A percentile compares a stretch with the other conserved stretches of the same genome.
These are phyloP conservation scores for Danaus melanippus DNA, from an alignment of 1,140 invertebrate genomes.

Conservation along the genomic window DNA sequence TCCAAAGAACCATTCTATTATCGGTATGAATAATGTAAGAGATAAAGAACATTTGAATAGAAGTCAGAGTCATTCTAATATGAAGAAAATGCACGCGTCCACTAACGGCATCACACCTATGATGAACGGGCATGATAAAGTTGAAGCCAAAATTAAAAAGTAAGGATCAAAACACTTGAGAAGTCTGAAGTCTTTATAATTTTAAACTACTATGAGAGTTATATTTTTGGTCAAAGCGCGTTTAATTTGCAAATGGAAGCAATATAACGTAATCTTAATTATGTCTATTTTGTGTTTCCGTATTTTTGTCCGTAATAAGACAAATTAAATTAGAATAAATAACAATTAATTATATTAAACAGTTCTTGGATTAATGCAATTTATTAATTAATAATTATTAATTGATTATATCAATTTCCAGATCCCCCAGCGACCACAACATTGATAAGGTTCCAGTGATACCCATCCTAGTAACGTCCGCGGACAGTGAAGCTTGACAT, in stretches of 20 bases:
- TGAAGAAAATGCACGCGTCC: constrained; percentile 53
- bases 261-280: too few relatives aligned
- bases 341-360: too few relatives aligned
- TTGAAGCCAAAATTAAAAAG: constrained; percentile 54
- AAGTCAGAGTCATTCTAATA: constrained; percentile 59
- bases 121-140: constrained; percentile 40
- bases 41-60: constrained; percentile 46
- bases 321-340: too few relatives aligned
- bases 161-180: constrained; percentile 25
- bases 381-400: too few relatives aligned
- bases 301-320: too few relatives aligned
- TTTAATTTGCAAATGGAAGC: too few relatives aligned
- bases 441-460: constrained; percentile 40
- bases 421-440: constrained; percentile 55
- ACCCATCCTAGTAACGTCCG: constrained; percentile 59
- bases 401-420: constrained; percentile 23
- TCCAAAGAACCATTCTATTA: constrained; percentile 32
- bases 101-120: constrained; percentile 50
- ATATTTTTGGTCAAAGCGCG: too few relatives aligned
- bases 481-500: constrained; percentile 30
- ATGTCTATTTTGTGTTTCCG: too few relatives aligned
- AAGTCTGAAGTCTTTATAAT: too few relatives aligned
- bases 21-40: constrained; percentile 23
- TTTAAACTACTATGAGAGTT: too few relatives aligned
- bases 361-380: too few relatives aligned